Conservation (phyloP, 1,140 invertebrate species). For the Charaxes varanes region DNA sequence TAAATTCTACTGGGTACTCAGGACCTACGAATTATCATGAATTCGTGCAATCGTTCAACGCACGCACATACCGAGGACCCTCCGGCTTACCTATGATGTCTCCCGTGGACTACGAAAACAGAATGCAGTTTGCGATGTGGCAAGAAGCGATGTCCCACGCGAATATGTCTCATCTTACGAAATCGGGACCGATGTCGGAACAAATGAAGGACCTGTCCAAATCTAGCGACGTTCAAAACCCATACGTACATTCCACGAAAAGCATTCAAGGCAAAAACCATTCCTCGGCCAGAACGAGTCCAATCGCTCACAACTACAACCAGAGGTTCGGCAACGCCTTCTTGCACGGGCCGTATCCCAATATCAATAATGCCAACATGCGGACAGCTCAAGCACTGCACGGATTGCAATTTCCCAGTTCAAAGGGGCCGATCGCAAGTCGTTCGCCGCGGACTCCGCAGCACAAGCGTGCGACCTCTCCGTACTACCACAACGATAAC, state of each 20-base stretch:
- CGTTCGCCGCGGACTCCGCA: constrained; percentile 49
- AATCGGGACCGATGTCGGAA: constrained; percentile 38
- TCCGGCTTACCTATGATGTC: constrained; percentile 67
- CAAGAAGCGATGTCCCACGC: constrained; percentile 77
- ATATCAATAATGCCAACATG: constrained; percentile 49
- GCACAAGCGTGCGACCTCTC: constrained; percentile 59
- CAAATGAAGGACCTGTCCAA: constrained; percentile 59
- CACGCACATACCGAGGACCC: constrained; percentile 57
- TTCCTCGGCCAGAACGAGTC: constrained; percentile 65
- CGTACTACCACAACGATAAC: constrained; percentile 64
- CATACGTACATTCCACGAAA: constrained; percentile 65
- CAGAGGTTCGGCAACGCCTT: constrained; percentile 53
- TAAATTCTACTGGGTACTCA: constrained; percentile 63
- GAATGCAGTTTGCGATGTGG: constrained; percentile 79
- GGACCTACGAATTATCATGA: constrained; percentile 68
- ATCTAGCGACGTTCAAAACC: constrained; percentile 58
- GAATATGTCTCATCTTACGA: constrained; percentile 56
- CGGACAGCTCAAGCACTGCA: constrained; percentile 52
- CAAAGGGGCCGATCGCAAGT: constrained; percentile 58
- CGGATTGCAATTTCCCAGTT: constrained; percentile 68
- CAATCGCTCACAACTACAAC: constrained; percentile 57
- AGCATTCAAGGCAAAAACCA: constrained; percentile 52
- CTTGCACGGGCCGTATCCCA: constrained; percentile 54
- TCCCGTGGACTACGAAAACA: constrained; percentile 74
- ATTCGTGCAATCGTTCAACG: constrained; percentile 69